A percentile compares a stretch with the other conserved stretches of the same genome.
These are phyloP conservation scores for Dromococcyx pavoninus DNA, from an alignment of 2,797 vertebrate species.

Conservation along the genomic window DNA sequence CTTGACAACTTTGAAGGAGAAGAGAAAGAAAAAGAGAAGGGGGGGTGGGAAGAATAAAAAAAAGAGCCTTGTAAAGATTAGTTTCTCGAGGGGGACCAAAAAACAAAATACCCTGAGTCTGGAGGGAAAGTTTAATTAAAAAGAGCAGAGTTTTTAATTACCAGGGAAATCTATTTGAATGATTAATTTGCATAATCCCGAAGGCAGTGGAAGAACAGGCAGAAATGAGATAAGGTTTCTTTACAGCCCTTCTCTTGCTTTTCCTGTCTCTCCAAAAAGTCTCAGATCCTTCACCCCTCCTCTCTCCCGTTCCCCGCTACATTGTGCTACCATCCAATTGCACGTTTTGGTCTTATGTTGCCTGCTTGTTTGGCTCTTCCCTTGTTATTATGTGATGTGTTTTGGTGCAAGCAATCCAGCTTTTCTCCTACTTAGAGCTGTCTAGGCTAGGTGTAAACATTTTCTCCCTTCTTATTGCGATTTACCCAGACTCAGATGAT, in stretches of 20 bases:
- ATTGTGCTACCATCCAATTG: not conserved
- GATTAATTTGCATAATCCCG: conserved; percentile 72
- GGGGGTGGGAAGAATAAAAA: not conserved
- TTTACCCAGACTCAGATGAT: not conserved
- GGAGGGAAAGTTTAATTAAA: conserved; percentile 75
- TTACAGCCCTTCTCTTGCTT: conserved; percentile 37
- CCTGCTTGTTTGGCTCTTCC: not conserved
- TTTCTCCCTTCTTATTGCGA: not conserved
- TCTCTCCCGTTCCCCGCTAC: not conserved
- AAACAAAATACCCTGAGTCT: not conserved
- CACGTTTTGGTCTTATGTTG: not conserved
- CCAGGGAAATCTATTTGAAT: conserved; percentile 69
- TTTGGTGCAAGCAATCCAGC: not conserved
- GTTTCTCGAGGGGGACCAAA: not conserved
- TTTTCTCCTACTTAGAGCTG: not conserved
- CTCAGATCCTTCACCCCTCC: not conserved
- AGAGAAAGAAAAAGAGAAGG: not conserved
- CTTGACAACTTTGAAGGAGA: not conserved
- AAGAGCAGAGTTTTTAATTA: conserved; percentile 74
- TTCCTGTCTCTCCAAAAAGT: conserved; percentile 28
- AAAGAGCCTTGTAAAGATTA: conserved; percentile 12
- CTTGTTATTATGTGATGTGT: not conserved
- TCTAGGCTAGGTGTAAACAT: not conserved
- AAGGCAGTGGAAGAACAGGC: conserved; percentile 48
- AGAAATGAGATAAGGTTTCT: conserved; percentile 59